Percentiles rank a stretch among this genome's conserved stretches.
Evolutionary conservation across 2,797 vertebrate genomes (phyloP).

Genomic region (Channa striata): DNA sequence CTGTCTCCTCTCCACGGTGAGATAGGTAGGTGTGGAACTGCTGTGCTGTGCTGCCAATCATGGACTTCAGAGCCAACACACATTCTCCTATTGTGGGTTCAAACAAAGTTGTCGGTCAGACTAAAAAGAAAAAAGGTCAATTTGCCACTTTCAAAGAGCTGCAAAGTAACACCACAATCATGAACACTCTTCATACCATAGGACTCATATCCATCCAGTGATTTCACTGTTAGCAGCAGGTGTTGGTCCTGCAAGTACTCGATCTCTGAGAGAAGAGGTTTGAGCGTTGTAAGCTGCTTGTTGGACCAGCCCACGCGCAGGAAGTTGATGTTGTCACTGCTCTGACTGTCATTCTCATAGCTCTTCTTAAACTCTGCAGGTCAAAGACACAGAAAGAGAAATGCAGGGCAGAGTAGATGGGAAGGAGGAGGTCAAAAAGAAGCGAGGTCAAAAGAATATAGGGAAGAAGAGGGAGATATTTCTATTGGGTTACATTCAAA

Average conservation of each 20-base stretch:
- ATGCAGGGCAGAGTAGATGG: conserved; percentile 26
- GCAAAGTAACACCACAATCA: not conserved
- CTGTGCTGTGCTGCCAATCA: conserved; percentile 97
- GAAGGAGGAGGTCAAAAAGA: conserved; percentile 22
- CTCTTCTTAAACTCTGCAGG: conserved; percentile 95
- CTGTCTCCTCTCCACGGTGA: conserved; percentile 95
- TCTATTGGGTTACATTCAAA: conserved; percentile 56
- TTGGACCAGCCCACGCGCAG: conserved; percentile 96
- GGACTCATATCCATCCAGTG: conserved; percentile 96
- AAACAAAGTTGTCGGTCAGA: conserved; percentile 24
- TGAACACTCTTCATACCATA: conserved; percentile 84
- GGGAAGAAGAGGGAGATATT: conserved; percentile 53
- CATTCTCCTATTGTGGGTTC: conserved; percentile 87
- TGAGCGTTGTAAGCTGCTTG: conserved; percentile 94
- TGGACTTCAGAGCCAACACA: conserved; percentile 95
- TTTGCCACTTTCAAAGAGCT: not conserved
- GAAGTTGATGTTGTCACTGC: conserved; percentile 97
- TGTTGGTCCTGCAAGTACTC: conserved; percentile 99
- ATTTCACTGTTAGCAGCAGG: conserved; percentile 95
- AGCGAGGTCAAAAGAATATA: conserved; percentile 4
- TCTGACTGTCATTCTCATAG: conserved; percentile 96
- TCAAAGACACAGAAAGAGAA: conserved; percentile 35
- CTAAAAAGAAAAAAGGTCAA: not conserved
- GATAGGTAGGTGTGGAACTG: conserved; percentile 97
- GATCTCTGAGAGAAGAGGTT: conserved; percentile 95